Evolutionary conservation across 2,113 vertebrate species (phyloP), one percentile per base, ranked within the genome.

Genomic region (Pachycephala philippinensis): DNA sequence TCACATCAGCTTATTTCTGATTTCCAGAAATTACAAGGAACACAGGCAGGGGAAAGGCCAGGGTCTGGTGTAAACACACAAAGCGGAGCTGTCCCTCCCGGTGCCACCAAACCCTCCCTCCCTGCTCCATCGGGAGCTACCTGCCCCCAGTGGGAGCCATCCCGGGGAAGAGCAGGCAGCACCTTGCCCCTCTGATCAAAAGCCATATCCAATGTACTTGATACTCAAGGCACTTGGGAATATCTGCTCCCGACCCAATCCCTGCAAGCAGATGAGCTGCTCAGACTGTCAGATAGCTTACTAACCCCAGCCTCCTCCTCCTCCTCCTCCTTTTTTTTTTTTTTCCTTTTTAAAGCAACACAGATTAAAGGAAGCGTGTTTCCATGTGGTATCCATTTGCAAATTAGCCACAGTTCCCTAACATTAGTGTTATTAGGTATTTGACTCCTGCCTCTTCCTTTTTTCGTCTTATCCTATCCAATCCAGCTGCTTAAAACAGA

Each of bases 1-100:
- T 97, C 96, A 97, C 95, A 80, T 96, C 96, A 93, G 96, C 95
- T 97, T 97, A 97, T 96, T 97, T 95, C 94, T 93, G 94, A 96
- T 97, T 96, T 95, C 94, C 79, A 95, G 96, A 97, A 97, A 97
- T 97, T 94, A 97, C 93, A 97, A 95, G 96, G 81, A 95, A 42
- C 89, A 89, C 69, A 89, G 75, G 19, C 69, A 84, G 93, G 71
- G 83, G 49, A 97, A 95, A 78, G 95, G 93, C 71, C 85, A 26
- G 68, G 71, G 27, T 50, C 60, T 93, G 71, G 30, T 18, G 49
- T 53, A 95, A 96, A 95, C 84, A 94, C 2, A 0, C 13, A 20
- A 0, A 1, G 9, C 53, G 17, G 54, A 72, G 65, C 24, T 92
- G 64, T 74, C 56, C 60, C 60, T 54, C 23, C 81, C 78, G 3